These are phyloP conservation scores for Lagorchestes hirsutus DNA, from an alignment of 2,797 vertebrate species.

Conservation along the genomic window DNA sequence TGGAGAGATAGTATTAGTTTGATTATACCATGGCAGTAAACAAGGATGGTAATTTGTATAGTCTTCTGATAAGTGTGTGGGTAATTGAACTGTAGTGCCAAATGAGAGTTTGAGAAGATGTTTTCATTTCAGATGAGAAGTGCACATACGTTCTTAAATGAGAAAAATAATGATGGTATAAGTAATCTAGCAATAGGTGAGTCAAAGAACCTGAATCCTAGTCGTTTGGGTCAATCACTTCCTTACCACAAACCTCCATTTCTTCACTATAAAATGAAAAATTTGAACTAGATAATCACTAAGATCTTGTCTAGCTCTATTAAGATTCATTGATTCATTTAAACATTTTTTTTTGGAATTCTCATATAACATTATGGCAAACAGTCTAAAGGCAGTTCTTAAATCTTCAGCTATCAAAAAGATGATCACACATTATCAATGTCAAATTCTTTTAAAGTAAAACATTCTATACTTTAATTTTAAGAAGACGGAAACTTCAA, in stretches of 20 bases:
- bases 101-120: background rate
- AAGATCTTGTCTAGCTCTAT: background rate
- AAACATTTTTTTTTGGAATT: no score
- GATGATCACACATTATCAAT: background rate
- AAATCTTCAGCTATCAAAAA: background rate
- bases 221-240: background rate
- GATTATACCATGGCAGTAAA: background rate
- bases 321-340: background rate
- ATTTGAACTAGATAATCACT: background rate
- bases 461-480: background rate
- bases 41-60: background rate
- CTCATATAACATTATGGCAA: background rate
- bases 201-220: background rate
- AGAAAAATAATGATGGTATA: background rate
- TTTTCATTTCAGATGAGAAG: background rate
- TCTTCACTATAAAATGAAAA: background rate
- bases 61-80: background rate
- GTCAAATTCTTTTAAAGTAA: background rate
- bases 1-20: background rate
- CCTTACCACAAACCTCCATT: background rate
- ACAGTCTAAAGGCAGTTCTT: background rate
- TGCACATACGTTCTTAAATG: background rate
- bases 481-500: background rate
- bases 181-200: background rate
- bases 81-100: background rate